A percentile compares a stretch with the other conserved stretches of the same genome.
phyloP scores from a whole-genome alignment of 2,797 vertebrate species.

The Hoplostethus atlanticus region DNA sequence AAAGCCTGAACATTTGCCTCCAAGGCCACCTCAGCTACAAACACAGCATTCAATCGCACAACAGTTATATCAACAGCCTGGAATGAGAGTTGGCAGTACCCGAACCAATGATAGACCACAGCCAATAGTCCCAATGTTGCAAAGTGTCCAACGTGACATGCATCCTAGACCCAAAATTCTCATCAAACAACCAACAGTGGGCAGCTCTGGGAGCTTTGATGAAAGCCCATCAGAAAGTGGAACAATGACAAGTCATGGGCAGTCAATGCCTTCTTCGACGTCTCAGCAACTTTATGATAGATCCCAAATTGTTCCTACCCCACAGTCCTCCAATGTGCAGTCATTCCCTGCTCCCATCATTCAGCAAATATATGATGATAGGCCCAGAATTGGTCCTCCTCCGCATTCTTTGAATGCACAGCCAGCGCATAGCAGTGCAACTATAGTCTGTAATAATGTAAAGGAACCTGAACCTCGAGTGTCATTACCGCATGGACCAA shows the following conservation, averaged over 20 bases:
- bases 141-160: conserved; percentile 46
- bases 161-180: conserved; percentile 63
- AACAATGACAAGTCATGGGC: conserved; percentile 10
- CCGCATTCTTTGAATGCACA: conserved; percentile 24
- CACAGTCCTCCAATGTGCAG: neutral
- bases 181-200: conserved; percentile 80
- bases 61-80: conserved; percentile 47
- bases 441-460: conserved; percentile 3
- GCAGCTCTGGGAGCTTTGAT: conserved; percentile 65
- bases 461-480: conserved; percentile 31
- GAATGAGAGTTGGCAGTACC: conserved; percentile 21
- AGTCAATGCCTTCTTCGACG: conserved; percentile 17
- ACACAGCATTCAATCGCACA: conserved; percentile 48
- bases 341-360: conserved; percentile 7
- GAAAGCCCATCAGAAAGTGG: conserved; percentile 50
- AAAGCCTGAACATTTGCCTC: conserved; percentile 28
- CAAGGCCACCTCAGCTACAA: conserved; percentile 32
- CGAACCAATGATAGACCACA: conserved; percentile 34
- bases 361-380: conserved; percentile 9
- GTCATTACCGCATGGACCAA: conserved; percentile 31
- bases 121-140: conserved; percentile 28
- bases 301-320: neutral
- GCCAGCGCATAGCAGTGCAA: conserved; percentile 12
- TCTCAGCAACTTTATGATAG: neutral
- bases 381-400: conserved; percentile 17